A percentile compares a stretch with the other conserved stretches of the same genome.
Conservation (phyloP, 92 coral and sea anemone species). For the Parazoanthus atlanticus region DNA sequence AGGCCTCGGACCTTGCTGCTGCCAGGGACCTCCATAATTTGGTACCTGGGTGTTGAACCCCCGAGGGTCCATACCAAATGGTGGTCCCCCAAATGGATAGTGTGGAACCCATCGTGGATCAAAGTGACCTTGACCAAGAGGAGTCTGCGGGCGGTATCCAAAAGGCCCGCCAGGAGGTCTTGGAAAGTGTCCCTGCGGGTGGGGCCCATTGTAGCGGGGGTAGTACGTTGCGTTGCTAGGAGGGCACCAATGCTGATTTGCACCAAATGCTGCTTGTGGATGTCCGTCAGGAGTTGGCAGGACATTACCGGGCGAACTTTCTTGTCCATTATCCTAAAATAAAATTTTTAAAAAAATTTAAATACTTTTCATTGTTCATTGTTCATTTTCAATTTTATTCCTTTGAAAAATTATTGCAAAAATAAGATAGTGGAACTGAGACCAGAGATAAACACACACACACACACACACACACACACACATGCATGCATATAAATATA, state of each 20-base stretch:
- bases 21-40: slow-evolving; percentile 9
- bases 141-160: neutral
- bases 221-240: neutral
- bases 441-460: no score
- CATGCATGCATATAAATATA: no score
- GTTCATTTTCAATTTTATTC: no score
- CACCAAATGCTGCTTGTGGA: neutral
- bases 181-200: neutral
- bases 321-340: neutral
- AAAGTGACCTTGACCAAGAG: neutral
- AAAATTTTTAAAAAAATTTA: no score
- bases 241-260: neutral
- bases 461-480: no score
- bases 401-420: no score
- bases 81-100: neutral
- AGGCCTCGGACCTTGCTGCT: neutral
- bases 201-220: neutral
- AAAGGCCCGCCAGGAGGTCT: neutral
- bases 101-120: neutral
- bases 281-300: neutral
- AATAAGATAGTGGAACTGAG: no score
- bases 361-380: no score
- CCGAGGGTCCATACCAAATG: slow-evolving; percentile 8
- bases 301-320: neutral
- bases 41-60: neutral